Conservation (phyloP, 2,797 vertebrate genomes). For the Epinephelus awoara region DNA sequence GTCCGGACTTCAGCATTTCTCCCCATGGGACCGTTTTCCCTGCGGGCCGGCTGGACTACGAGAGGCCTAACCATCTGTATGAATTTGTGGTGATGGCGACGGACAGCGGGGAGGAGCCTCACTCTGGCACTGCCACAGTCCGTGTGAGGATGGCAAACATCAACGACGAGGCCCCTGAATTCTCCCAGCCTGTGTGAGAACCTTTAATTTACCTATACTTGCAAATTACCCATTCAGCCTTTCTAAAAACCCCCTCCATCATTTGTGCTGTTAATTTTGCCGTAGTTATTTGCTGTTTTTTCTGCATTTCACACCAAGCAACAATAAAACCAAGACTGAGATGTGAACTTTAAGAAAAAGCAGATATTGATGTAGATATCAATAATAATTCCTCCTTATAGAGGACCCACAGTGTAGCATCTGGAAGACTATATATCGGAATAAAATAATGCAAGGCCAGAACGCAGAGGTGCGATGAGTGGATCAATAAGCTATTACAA, state of each 20-base stretch:
- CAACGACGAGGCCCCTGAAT: slow-evolving; percentile 91
- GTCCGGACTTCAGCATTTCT: slow-evolving; percentile 91
- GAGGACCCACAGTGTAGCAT: background rate
- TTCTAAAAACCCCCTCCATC: background rate
- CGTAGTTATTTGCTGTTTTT: background rate
- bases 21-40: slow-evolving; percentile 91
- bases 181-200: slow-evolving; percentile 90
- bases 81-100: slow-evolving; percentile 93
- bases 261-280: background rate
- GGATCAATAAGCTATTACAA: slow-evolving; percentile 40
- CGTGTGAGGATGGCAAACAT: slow-evolving; percentile 91
- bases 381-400: background rate
- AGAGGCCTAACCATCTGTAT: slow-evolving; percentile 91
- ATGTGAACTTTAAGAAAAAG: slow-evolving; percentile 16
- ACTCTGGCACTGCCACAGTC: slow-evolving; percentile 91
- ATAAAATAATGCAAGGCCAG: background rate
- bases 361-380: background rate
- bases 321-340: background rate
- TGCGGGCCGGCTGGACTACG: slow-evolving; percentile 88
- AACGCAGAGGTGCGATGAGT: background rate
- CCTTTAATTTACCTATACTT: background rate
- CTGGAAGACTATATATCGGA: background rate
- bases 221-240: background rate
- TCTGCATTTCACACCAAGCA: background rate
- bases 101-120: slow-evolving; percentile 89